A percentile compares a stretch with the other conserved stretches of the same genome.
Conservation (phyloP, 1,140 invertebrate genomes). For the Rhagoletis pomonella region DNA sequence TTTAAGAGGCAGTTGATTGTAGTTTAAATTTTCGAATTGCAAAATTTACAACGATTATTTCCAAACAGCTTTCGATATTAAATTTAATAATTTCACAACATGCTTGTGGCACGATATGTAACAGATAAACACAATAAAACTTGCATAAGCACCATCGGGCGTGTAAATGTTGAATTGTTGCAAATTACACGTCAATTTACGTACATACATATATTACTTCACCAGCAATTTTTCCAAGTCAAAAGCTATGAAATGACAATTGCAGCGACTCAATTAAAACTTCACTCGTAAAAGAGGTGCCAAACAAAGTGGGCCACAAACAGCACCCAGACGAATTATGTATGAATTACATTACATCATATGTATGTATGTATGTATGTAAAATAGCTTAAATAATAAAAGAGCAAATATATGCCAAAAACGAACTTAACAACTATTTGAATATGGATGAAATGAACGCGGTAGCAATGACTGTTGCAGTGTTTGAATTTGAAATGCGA, state of each 20-base stretch:
- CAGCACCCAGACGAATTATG: not conserved
- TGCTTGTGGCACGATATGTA: too few species aligned
- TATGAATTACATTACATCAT: not conserved
- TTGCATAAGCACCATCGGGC: too few species aligned
- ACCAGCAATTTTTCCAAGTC: constrained; percentile 6
- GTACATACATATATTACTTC: not conserved
- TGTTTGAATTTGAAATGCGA: too few species aligned
- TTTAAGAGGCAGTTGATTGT: too few species aligned
- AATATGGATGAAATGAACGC: not conserved
- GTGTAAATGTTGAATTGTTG: too few species aligned
- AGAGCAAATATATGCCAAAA: not conserved
- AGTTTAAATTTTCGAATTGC: too few species aligned
- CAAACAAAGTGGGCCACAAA: constrained; percentile 5
- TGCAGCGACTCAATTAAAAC: not conserved
- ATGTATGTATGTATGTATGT: constrained; percentile 4
- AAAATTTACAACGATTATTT: too few species aligned
- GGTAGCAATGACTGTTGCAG: not conserved
- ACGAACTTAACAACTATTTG: not conserved
- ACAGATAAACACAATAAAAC: too few species aligned
- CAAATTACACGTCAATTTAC: not conserved
- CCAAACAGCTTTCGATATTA: too few species aligned
- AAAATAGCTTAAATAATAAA: not conserved
- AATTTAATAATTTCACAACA: too few species aligned
- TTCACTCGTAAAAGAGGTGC: not conserved
- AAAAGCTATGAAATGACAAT: constrained; percentile 22